phyloP scores from a whole-genome alignment of 2,797 vertebrate species.

The Chanos chanos region DNA sequence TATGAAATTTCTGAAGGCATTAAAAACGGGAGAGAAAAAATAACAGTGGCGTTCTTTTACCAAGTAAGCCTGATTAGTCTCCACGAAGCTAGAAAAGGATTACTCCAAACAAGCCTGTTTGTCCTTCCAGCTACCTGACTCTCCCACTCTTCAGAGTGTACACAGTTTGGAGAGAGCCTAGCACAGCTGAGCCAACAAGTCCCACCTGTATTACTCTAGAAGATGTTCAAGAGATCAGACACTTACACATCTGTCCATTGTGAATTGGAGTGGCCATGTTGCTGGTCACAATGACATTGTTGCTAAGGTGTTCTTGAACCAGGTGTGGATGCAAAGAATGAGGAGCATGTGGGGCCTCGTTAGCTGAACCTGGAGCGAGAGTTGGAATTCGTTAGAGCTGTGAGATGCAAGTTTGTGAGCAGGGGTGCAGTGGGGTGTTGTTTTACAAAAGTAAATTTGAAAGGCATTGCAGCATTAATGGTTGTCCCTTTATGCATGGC shows the following conservation, averaged over 20 bases:
- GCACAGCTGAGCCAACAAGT: neutral
- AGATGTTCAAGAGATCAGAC: constrained; percentile 7
- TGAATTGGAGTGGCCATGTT: constrained; percentile 88
- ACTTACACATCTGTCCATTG: constrained; percentile 97
- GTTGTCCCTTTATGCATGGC: too few species aligned
- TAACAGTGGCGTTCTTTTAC: constrained; percentile 71
- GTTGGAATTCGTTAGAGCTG: constrained; percentile 3
- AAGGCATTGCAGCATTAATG: too few species aligned
- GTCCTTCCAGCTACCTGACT: constrained; percentile 53
- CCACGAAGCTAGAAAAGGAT: constrained; percentile 64
- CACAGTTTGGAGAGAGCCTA: constrained; percentile 13
- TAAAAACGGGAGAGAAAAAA: constrained; percentile 66
- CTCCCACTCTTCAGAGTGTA: constrained; percentile 45
- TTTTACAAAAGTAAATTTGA: too few species aligned
- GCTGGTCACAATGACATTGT: constrained; percentile 90
- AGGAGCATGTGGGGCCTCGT: constrained; percentile 86
- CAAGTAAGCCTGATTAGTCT: constrained; percentile 74
- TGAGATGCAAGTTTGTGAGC: neutral
- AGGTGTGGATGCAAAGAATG: constrained; percentile 95
- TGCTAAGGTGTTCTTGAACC: constrained; percentile 96
- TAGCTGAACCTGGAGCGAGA: constrained; percentile 82
- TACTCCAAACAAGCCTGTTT: constrained; percentile 62
- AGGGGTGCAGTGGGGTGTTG: neutral
- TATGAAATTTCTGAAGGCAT: constrained; percentile 71
- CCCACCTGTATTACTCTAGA: too few species aligned